Evolutionary conservation across 2,888 invertebrate genomes (phyloP), one percentile per base, ranked within the genome.

Genomic region (Steinernema carpocapsae): DNA sequence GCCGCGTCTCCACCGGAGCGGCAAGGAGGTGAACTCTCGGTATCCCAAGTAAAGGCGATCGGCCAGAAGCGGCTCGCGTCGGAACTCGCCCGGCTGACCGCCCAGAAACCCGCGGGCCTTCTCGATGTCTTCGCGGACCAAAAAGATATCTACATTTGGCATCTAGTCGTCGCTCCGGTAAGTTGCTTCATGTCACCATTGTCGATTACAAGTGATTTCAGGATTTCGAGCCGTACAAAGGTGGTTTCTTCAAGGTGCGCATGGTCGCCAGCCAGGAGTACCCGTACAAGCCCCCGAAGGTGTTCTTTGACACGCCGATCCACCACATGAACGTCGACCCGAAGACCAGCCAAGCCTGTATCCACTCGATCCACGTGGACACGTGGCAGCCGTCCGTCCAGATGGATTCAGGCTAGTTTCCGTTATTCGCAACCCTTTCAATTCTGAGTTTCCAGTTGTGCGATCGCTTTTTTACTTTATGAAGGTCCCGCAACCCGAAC

Each of bases 251-350:
- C 70, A 73, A 72, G 70, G 14, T 76, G 22, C 45, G 48, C n/a
- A 26, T 76, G 29, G 46, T 64, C 26, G 22, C 76, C 14, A 71
- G 43, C 52, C 32, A 46, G 43, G 75, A 76, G 26, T 76, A 76
- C 43, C 76, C 76, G 17, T 76, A 76, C 72, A 76, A 76, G 48
- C 76, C 76, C n/a, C 76, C 76, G 7, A 71, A 59, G 17, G 42
- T 76, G 37, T 45, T 29, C 29, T 76, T 76, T 24, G 24, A 76
- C 17, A 71, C 76, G 29, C 72, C 76, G 12, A 76, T 76, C 52
- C 76, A 75, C 70, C 76, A 76, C 51, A 76, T 76, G 51, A 76
- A 76, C 59, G 71, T 76, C 56, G 71, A 76, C 29, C 14, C 70
- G 42, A 76, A 76, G 45, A 56, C 56, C 24, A 56, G 26, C 17